A percentile compares a stretch with the other conserved stretches of the same genome.
phyloP scores from a whole-genome alignment of 2,888 invertebrate species.

The Unio delphinus region DNA sequence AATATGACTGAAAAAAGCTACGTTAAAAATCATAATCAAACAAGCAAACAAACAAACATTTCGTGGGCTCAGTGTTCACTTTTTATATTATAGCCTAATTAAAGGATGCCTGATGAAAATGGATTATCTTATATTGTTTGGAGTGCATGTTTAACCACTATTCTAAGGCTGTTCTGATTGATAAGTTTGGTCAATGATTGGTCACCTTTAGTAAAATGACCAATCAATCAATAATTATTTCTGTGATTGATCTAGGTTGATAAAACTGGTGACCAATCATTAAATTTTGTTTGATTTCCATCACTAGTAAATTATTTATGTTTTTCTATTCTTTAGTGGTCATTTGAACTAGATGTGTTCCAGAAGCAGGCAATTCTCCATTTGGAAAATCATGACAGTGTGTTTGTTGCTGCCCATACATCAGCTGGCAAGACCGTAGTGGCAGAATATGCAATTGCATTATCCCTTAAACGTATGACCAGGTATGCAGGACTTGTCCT shows the following conservation, averaged over 20 bases:
- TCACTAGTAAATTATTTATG: background rate
- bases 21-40: too few species aligned
- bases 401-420: slow-evolving; percentile 99
- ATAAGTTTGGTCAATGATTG: too few species aligned
- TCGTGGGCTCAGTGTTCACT: too few species aligned
- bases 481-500: slow-evolving; percentile 73
- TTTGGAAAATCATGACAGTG: slow-evolving; percentile 92
- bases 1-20: too few species aligned
- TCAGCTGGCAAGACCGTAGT: slow-evolving; percentile 98
- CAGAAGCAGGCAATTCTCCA: slow-evolving; percentile 97
- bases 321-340: slow-evolving; percentile 66
- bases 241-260: background rate
- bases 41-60: too few species aligned
- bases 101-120: too few species aligned
- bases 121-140: too few species aligned
- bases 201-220: too few species aligned
- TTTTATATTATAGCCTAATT: too few species aligned
- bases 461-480: slow-evolving; percentile 92
- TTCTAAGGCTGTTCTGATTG: too few species aligned
- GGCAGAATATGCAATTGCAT: slow-evolving; percentile 98
- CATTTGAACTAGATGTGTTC: slow-evolving; percentile 95
- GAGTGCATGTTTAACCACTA: too few species aligned
- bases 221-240: too few species aligned
- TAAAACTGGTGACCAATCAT: background rate
- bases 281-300: background rate